These are phyloP conservation scores for Eleginops maclovinus DNA, from an alignment of 2,113 vertebrate species.

Conservation along the genomic window DNA sequence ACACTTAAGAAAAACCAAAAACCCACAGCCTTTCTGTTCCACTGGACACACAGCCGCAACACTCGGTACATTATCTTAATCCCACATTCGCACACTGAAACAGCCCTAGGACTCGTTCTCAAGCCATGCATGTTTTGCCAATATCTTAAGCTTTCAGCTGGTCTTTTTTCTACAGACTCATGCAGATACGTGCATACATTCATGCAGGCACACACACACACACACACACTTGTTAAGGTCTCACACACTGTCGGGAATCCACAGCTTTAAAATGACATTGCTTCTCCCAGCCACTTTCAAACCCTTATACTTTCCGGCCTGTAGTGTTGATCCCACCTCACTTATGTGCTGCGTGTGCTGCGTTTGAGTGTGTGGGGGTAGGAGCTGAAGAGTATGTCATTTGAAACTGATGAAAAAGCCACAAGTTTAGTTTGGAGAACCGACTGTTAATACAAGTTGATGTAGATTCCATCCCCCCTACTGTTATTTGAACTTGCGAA, in stretches of 20 bases:
- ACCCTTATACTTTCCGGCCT: conserved; percentile 14
- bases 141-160: conserved; percentile 48
- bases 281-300: conserved; percentile 42
- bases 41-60: conserved; percentile 21
- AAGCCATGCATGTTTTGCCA: conserved; percentile 28
- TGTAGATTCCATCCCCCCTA: conserved; percentile 17
- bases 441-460: conserved; percentile 52
- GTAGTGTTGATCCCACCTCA: conserved; percentile 30
- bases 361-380: conserved; percentile 39
- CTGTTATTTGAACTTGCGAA: conserved; percentile 66
- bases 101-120: conserved; percentile 7
- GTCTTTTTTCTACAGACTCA: neutral
- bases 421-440: conserved; percentile 65
- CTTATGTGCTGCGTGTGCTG: neutral
- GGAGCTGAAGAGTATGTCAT: conserved; percentile 50
- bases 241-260: conserved; percentile 12
- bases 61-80: conserved; percentile 32
- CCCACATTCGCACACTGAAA: conserved; percentile 47
- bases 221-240: conserved; percentile 6
- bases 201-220: neutral
- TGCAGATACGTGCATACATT: neutral
- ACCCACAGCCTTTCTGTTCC: conserved; percentile 34
- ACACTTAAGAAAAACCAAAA: conserved; percentile 30
- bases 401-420: conserved; percentile 75
- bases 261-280: conserved; percentile 41